Conservation (phyloP, 2,113 vertebrate species). For the Trichechus manatus region DNA sequence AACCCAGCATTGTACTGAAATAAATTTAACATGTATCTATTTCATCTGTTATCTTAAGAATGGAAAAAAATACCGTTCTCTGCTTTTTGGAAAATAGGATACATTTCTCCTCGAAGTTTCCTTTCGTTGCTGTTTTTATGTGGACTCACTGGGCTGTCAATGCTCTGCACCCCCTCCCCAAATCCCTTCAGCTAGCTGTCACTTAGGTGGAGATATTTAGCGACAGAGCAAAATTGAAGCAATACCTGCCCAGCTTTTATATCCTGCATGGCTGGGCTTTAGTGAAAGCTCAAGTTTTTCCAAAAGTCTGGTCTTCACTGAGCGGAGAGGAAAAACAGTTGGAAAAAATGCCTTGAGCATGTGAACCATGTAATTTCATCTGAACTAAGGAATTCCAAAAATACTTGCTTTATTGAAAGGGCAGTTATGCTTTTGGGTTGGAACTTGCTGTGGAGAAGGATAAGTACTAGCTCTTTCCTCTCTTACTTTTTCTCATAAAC, state of each 20-base stretch:
- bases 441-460: conserved; percentile 54
- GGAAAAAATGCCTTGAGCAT: conserved; percentile 66
- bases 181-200: conserved; percentile 31
- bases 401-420: conserved; percentile 73
- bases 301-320: conserved; percentile 65
- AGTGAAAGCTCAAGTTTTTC: conserved; percentile 69
- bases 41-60: background rate
- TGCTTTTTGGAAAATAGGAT: conserved; percentile 51
- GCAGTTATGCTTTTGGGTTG: conserved; percentile 62
- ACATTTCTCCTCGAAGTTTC: background rate
- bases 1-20: conserved; percentile 17
- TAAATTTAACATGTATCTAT: background rate
- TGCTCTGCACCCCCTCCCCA: background rate
- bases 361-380: conserved; percentile 77
- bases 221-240: conserved; percentile 30
- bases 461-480: conserved; percentile 59
- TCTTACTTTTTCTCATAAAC: conserved; percentile 52
- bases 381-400: conserved; percentile 79
- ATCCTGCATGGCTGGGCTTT: conserved; percentile 53
- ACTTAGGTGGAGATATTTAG: conserved; percentile 44
- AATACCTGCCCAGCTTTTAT: conserved; percentile 59
- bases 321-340: conserved; percentile 59
- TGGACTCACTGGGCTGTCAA: background rate
- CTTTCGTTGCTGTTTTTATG: background rate
- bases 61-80: conserved; percentile 12